Evolutionary conservation across 1,140 invertebrate genomes (phyloP), one percentile per base, ranked within the genome.

Genomic region (Drosophila tsacasi): DNA sequence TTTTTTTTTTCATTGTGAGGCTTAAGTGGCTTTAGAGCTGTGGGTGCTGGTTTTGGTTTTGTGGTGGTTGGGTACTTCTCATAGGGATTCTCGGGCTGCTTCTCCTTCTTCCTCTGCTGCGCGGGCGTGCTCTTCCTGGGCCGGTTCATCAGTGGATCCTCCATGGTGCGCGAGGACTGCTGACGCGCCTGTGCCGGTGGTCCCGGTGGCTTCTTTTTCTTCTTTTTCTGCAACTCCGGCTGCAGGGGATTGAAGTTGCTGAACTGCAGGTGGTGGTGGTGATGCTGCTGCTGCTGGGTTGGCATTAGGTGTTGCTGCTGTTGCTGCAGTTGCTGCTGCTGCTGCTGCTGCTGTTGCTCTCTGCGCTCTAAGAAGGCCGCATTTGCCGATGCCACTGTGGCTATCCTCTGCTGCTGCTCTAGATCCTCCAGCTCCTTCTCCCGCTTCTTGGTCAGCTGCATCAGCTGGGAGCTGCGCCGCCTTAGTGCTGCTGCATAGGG

Each of bases 101-200:
- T 84, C 19, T 83, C 82, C 69, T 92, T 92, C 65, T 83, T 90
- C 81, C 80, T 39, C 15, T 83, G 81, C 42, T 60, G 17, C 10
- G 74, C 72, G 5, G 83, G 72, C 19, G 81, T 65, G 13, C 54
- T 68, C 40, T 86, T 83, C 9, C 91, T 59, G 5, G 91, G 91
- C 1, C 91, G 80, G 75, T 92, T 90, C 91, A 92, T 92, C 55
- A 92, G 52, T 2, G 91, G 91, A 72, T 87, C 83, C 1, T 92
- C 91, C 91, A 92, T 92, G 71, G 79, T 83, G 8, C 91, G 84
- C 1, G 91, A 90, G 0, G 84, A 77, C n/a, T 92, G 91, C 23
- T 86, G 77, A 8, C 91, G 57, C 46, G 77, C 83, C 25, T 92
- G 91, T 0, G 91, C 71, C 27, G 91, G 91, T 17, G 91, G 91